Percentiles rank a stretch among this genome's conserved stretches.
Evolutionary conservation across 2,888 invertebrate genomes (phyloP).

Genomic region (Drosophila hawaiiensis): DNA sequence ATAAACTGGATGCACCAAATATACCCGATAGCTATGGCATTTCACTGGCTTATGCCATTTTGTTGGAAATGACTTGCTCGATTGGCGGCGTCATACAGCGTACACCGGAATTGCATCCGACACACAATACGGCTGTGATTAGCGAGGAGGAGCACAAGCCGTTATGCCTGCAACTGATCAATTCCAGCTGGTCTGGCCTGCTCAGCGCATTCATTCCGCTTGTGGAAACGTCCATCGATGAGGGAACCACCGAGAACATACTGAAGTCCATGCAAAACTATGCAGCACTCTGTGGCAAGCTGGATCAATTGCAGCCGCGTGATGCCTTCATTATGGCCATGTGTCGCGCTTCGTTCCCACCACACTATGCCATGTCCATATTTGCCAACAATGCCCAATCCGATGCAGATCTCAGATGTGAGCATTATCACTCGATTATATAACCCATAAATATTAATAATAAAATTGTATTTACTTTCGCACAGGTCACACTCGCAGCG

Average conservation of each 20-base stretch:
- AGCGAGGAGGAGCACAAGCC: constrained; percentile 82
- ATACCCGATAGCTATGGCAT: constrained; percentile 99
- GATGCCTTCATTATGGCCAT: constrained; percentile 98
- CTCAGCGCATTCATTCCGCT: constrained; percentile 95
- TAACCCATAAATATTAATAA: neutral
- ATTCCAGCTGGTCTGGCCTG: constrained; percentile 98
- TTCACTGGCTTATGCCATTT: constrained; percentile 96
- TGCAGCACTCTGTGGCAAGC: constrained; percentile 94
- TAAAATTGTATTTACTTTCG: constrained; percentile 7
- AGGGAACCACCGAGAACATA: constrained; percentile 95
- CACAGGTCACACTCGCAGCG: constrained; percentile 86
- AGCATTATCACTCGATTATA: constrained; percentile 3
- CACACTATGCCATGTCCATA: constrained; percentile 96
- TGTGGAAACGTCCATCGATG: constrained; percentile 98
- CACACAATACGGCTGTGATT: constrained; percentile 74
- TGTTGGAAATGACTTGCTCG: constrained; percentile 96
- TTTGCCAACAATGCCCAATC: constrained; percentile 88
- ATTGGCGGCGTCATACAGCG: constrained; percentile 89
- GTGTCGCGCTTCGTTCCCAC: constrained; percentile 98
- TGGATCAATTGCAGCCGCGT: constrained; percentile 91
- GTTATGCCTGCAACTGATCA: constrained; percentile 90
- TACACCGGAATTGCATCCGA: constrained; percentile 86
- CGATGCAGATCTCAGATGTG: constrained; percentile 85
- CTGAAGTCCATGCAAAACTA: constrained; percentile 96
- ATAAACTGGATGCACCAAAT: constrained; percentile 96